phyloP scores from a whole-genome alignment of 2,888 invertebrate species.

The Tetramorium bicarinatum region DNA sequence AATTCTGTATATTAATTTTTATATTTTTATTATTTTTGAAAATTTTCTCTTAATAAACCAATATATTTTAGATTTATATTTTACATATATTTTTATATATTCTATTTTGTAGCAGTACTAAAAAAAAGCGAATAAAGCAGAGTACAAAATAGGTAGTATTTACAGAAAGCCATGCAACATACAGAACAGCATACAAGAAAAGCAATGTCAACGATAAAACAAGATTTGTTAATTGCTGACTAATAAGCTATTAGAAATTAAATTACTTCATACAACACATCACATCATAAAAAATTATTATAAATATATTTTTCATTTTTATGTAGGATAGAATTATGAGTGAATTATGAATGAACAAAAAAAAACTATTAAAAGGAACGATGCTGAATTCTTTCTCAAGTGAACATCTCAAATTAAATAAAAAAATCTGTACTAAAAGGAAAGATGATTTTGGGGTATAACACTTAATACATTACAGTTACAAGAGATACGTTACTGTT shows the following conservation, averaged over 20 bases:
- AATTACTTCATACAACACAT: slow-evolving; percentile 10
- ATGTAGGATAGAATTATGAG: background rate
- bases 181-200: background rate
- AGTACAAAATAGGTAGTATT: background rate
- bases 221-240: background rate
- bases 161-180: slow-evolving; percentile 33
- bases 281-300: slow-evolving; percentile 1
- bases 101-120: background rate
- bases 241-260: slow-evolving; percentile 17
- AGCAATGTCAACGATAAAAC: background rate
- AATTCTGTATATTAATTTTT: slow-evolving; percentile 9
- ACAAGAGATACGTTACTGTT: background rate
- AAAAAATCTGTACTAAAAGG: background rate
- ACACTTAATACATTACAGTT: background rate
- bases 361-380: background rate
- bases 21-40: background rate
- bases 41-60: slow-evolving; percentile 18
- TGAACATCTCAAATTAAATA: slow-evolving; percentile 18
- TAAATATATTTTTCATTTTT: background rate
- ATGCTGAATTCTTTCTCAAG: background rate
- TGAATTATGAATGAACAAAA: too few relatives aligned
- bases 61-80: background rate
- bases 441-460: background rate
- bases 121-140: background rate
- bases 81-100: background rate